Evolutionary conservation across 2,888 invertebrate species (phyloP), one percentile per base, ranked within the genome.

Genomic region (Scotopteryx bipunctaria): DNA sequence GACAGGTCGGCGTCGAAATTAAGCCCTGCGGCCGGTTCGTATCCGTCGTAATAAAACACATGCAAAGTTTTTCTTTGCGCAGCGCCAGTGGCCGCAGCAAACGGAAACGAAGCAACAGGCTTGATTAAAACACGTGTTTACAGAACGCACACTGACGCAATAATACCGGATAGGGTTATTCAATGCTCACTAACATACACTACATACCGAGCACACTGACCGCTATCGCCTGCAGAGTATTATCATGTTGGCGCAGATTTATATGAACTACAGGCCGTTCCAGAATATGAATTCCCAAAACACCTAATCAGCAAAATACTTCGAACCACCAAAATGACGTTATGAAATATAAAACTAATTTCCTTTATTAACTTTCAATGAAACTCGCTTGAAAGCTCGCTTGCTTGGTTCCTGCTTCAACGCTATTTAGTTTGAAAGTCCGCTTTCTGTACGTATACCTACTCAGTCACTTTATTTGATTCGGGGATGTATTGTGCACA

Each of bases 61-160:
- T 89, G 88, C 89, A 88, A 89, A 90, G 89, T 89, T 89, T 87
- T 89, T 89, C 89, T 87, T 89, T 90, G 87, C 86, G 67, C 71
- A 84, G 81, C 76, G 67, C 72, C 78, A 76, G 76, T 77, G 79
- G 83, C 83, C 84, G 76, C 86, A 78, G 81, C 78, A 70, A 81
- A 74, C 87, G 89, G 88, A 86, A 79, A 78, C 74, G 80, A 76
- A 85, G 88, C 88, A 89, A 89, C 88, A 88, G 88, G 90, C 85
- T 89, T 89, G 87, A 90, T 90, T 90, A 90, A 90, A 90, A 89
- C 85, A 89, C 81, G 84, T 90, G 88, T 90, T 88, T 89, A 87
- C 89, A 84, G 75, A 77, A 86, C 85, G 87, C 89, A 86, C 81
- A 79, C 80, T 75, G 76, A 87, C 76, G 83, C 83, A 85, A 82